Evolutionary conservation across 2,113 vertebrate genomes (phyloP), one percentile per base, ranked within the genome.

Genomic region (Neogale vison): DNA sequence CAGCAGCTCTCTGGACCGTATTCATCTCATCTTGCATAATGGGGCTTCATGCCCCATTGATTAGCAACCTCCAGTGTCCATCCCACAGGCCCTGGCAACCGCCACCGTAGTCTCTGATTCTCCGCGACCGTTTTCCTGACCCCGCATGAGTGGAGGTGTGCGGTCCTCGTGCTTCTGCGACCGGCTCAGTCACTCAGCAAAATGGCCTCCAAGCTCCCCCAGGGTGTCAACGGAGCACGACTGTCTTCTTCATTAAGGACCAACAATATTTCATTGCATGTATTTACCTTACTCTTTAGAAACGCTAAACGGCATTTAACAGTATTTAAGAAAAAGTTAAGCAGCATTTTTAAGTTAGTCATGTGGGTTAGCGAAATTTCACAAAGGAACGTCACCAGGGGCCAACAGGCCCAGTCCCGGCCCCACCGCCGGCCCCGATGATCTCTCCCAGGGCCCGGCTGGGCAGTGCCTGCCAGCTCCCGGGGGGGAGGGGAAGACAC

Each of bases 1-100:
- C 47, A 0, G n/a, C 24, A 14, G 50, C 8, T 2, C 9, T 39
- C n/a, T 29, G 36, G 50, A 21, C 8, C 9, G 3, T 3, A 1
- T 20, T 79, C 17, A 6, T 34, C 47, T 50, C 4, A 0, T 36
- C 31, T 23, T 36, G 34, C 23, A 3, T 17, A 17, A 50, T 52
- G 34, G 69, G 63, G 47, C 23, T 69, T 69, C 29, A 26, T 26
- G 84, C 23, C 47, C 23, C 12, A n/a, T 55, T 3, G 3, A 21
- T 39, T 6, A 42, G 67, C 24, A 31, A 8, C 47, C 36, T 26
- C 47, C 10, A 0, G 26, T 10, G 17, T 77, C 45, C 47, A 0
- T 31, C 45, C 13, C 45, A 6, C n/a, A 57, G 67, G 23, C 67
- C n/a, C 57, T 63, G 59, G 17, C 4, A 9, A 12, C 23, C 34